Evolutionary conservation across 2,113 vertebrate species (phyloP), one percentile per base, ranked within the genome.

Genomic region (Halichoerus grypus): DNA sequence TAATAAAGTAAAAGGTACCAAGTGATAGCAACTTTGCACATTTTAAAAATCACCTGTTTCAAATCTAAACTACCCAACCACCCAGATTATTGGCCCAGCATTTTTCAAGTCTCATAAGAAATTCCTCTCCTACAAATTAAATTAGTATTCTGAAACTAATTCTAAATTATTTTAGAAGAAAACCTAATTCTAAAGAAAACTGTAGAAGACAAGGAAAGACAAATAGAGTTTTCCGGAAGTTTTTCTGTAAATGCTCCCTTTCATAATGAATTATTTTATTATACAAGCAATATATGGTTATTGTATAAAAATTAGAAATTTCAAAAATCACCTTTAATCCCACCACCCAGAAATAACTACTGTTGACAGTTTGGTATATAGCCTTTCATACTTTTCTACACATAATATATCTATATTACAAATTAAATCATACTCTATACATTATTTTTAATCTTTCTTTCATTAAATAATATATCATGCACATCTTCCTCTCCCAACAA

Each of bases 401-500:
- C n/a, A 39, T 59, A 85, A 81, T 79, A 55, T 87, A 65, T 84
- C 46, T 84, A 7, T 65, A 72, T 84, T 84, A 91, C 3, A 91
- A 74, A 57, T 74, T 59, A 80, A 16, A 63, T 55, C 15, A 33
- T 39, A 96, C 24, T 82, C 4, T 74, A 42, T 22, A 28, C 33
- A 79, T 90, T 46, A 90, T 95, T 91, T 89, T 90, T 46, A 93
- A 86, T 82, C 33, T 85, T 22, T 63, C 19, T 77, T 93, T 87
- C 31, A 71, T 80, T 74, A 53, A 69, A 63, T 84, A 84, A 90
- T 77, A 49, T 46, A 86, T 93, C n/a, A 81, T 26, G 2, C 0
- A 72, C 18, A 93, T 61, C 28, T 96, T 91, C 69, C 21, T 51
- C n/a, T 91, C 22, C 65, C 57, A 95, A 65, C 10, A 97, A 95